Percentiles rank a stretch among this genome's conserved stretches.
Evolutionary conservation across 2,113 vertebrate genomes (phyloP).

Genomic region (Pachycephala philippinensis): DNA sequence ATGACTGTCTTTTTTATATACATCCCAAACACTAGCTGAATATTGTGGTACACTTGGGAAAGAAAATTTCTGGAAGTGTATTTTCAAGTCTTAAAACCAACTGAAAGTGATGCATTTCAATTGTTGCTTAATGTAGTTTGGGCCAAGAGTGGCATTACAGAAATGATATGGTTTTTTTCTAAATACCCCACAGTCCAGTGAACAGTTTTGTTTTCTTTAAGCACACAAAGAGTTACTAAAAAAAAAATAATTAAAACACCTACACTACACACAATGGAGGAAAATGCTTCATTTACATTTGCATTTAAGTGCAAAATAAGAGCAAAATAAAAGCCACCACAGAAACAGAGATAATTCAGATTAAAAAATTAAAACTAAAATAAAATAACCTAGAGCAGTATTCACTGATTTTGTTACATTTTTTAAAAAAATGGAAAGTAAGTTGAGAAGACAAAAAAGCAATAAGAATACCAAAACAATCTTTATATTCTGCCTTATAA

Average conservation of each 20-base stretch:
- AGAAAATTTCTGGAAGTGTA: background rate
- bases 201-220: background rate
- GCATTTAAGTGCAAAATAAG: background rate
- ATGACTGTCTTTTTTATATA: background rate
- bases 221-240: background rate
- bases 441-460: background rate
- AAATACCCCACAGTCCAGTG: background rate
- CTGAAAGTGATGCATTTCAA: background rate
- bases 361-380: background rate
- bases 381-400: background rate
- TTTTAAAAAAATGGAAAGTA: background rate
- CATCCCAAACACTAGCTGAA: background rate
- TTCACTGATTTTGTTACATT: background rate
- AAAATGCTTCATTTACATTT: background rate
- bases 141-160: background rate
- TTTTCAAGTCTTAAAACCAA: background rate
- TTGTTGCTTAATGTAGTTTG: background rate
- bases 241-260: background rate
- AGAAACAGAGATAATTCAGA: background rate
- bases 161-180: rapidly evolving
- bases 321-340: background rate
- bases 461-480: background rate
- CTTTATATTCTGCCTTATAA: background rate
- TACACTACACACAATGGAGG: background rate
- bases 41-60: background rate